phyloP scores from a whole-genome alignment of 2,888 invertebrate species.

The Plebejus anna region DNA sequence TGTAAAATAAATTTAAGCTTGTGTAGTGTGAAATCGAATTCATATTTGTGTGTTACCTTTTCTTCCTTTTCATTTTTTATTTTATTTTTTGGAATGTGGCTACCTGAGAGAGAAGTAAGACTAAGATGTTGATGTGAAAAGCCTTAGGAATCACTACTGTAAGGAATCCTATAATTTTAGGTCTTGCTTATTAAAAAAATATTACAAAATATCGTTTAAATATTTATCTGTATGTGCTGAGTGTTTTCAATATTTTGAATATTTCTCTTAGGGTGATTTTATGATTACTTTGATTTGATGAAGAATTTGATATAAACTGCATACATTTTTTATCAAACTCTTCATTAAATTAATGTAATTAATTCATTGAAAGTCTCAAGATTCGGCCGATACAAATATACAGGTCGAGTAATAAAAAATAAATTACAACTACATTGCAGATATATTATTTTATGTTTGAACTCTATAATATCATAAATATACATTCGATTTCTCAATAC shows the following conservation, averaged over 20 bases:
- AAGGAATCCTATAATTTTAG: not conserved
- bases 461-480: constrained; percentile 4
- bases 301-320: no score
- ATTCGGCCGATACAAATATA: not conserved
- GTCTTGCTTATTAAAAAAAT: not conserved
- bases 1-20: constrained; percentile 29
- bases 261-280: not conserved
- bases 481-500: constrained; percentile 27
- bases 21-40: constrained; percentile 28
- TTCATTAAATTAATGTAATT: no score
- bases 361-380: no score
- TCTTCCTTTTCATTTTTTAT: not conserved
- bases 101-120: constrained; percentile 24
- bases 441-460: not conserved
- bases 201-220: not conserved
- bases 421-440: no score
- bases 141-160: constrained; percentile 3
- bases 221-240: no score
- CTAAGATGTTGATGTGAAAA: constrained; percentile 17
- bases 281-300: no score
- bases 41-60: not conserved
- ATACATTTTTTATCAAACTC: no score
- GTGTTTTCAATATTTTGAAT: no score
- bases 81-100: not conserved
- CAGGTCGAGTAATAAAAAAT: not conserved